Base-by-base conservation (phyloP, 2,797 vertebrate genomes). In the Phataginus tricuspis region DNA sequence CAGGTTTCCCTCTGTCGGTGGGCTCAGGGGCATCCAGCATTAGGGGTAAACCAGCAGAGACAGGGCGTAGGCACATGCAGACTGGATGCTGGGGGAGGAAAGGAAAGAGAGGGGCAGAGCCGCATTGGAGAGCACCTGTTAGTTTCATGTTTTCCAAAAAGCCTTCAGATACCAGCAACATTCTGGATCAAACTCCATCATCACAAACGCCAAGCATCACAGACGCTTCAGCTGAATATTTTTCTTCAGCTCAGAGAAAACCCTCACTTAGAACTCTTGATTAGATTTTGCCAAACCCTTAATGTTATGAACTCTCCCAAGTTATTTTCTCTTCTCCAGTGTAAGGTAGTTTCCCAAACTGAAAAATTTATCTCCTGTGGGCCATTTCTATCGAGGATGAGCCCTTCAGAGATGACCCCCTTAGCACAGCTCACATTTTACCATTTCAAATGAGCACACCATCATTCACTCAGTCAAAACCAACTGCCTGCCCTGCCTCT, bases 171-270 rank as follows among this genome's bases (percentile, higher is more conserved):
- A 27, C 15, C 37, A 53, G 49, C 51, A 55, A 5, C 29, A 42
- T 11, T 4, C 0, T 0, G 21, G n/a, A 10, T 63, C 37, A 64
- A 23, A 42, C 23, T 10, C 13, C 5, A 37, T 37, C 6, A 4
- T 4, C 37, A 15, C 39, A 39, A 39, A 39, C 39, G 4, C 39
- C 39, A 39, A 39, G 39, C 39, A 39, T 39, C 39, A 39, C 39
- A 39, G 21, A 15, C 14, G 16, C 19, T 49, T 34, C 12, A 19
- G 29, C 34, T 74, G n/a, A 61, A 2, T 18, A 11, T 66, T 63
- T 34, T 57, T 55, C 90, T 49, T 23, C 9, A 0, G 61, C 23
- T 68, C 12, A 25, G 21, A 53, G 64, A 31, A 88, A 80, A 18
- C 3, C 21, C 7, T 5, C 49, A 49, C 31, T 31, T 68, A 57